Evolutionary conservation across 2,113 vertebrate genomes (phyloP).

Genomic region (Mola mola): DNA sequence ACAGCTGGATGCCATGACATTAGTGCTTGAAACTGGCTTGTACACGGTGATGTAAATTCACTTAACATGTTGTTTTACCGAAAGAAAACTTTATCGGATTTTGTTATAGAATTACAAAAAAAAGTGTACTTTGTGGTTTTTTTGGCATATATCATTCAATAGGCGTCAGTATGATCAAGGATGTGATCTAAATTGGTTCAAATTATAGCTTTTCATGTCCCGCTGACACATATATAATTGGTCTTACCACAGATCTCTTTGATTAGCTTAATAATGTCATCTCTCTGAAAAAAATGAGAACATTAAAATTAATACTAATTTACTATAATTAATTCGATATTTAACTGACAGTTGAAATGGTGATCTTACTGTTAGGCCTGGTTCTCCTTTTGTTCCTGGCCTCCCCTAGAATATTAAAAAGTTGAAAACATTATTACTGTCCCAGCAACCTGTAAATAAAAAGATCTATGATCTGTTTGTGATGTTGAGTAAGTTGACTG

Average conservation of each 20-base stretch:
- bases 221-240: too few species aligned
- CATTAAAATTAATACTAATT: not conserved
- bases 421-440: conserved; percentile 4
- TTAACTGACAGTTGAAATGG: not conserved
- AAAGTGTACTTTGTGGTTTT: too few species aligned
- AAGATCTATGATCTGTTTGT: not conserved
- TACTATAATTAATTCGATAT: not conserved
- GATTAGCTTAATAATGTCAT: conserved; percentile 91
- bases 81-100: too few species aligned
- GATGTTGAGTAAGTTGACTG: not conserved
- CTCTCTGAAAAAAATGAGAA: conserved; percentile 79
- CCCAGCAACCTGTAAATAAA: not conserved
- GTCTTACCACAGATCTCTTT: conserved; percentile 91
- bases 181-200: not conserved
- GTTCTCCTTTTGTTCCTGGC: conserved; percentile 86
- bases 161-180: not conserved
- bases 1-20: too few species aligned
- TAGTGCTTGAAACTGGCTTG: too few species aligned
- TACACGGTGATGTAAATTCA: too few species aligned
- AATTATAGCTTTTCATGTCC: too few species aligned
- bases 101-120: too few species aligned
- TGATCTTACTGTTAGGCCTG: conserved; percentile 87
- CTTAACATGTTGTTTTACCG: too few species aligned
- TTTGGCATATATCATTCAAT: not conserved
- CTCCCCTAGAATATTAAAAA: conserved; percentile 76